Evolutionary conservation across 2,797 vertebrate genomes (phyloP), one percentile per base, ranked within the genome.

Genomic region (Cirrhinus mrigala): DNA sequence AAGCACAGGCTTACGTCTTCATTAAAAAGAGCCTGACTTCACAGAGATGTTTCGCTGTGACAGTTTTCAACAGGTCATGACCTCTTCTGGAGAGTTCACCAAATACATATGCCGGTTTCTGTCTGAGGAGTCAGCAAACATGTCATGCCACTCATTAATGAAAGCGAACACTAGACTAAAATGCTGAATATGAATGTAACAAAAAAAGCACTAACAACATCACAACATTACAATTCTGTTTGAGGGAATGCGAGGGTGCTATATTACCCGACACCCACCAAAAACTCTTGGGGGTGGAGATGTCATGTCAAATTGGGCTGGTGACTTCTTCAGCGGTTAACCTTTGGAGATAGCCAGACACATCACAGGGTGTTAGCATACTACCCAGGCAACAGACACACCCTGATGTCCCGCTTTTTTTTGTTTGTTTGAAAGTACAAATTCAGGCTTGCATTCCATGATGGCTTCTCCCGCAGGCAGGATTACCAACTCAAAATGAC

Each of bases 341-440:
- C 92, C 93, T 94, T 92, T 92, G 60, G 77, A 86, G 86, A 92
- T 44, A 76, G 89, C 86, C 91, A 90, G 87, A 90, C 83, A 85
- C 81, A 75, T 91, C 87, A 79, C 56, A 50, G 18, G 48, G 79
- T 81, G 79, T 79, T 74, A 86, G 80, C 46, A 60, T 64, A 76
- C 24, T 64, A 69, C 37, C 48, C 75, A 68, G 27, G 62, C 50
- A 50, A 37, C 48, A 29, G 24, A 68, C 44, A 78, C 70, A 73
- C 78, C 83, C 82, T 79, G 54, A 71, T 60, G 66, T 78, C 27
- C 11, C 16, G 4, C 9, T 29, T 27, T 83, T 81, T 14, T 50
- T 60, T 54, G 18, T 64, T 46, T 76, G 14, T 75, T 68, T 76
- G 18, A 70, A 54, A 52, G 50, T 60, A 60, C 16, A 60, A 73